These are phyloP conservation scores for Spodoptera picta DNA, from an alignment of 2,888 invertebrate species.

Conservation along the genomic window DNA sequence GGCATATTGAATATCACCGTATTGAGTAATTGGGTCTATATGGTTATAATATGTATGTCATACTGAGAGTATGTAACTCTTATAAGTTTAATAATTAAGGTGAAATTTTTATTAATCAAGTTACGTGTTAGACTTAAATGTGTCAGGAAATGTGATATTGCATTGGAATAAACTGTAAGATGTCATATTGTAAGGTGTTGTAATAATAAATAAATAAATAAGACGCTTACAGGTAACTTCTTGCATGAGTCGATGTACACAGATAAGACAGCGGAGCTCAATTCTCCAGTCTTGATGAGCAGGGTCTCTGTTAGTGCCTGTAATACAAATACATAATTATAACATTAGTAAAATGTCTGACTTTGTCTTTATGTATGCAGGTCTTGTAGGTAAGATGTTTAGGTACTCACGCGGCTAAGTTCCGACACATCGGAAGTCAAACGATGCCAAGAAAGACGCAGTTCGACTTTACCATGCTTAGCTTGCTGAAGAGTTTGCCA, in stretches of 20 bases:
- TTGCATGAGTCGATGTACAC: constrained; percentile 97
- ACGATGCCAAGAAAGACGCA: constrained; percentile 96
- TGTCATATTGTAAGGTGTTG: no score
- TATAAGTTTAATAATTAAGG: no score
- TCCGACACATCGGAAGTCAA: constrained; percentile 92
- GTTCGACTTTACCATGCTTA: constrained; percentile 97
- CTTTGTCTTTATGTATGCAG: background rate
- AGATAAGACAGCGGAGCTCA: constrained; percentile 93
- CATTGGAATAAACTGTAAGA: no score
- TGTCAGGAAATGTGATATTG: no score
- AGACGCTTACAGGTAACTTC: constrained; percentile 94
- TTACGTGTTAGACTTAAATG: no score
- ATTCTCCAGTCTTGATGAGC: constrained; percentile 91
- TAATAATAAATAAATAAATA: no score
- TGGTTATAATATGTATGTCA: no score
- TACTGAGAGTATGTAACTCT: no score
- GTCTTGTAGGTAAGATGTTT: background rate
- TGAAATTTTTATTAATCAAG: no score
- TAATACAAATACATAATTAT: constrained; percentile 38
- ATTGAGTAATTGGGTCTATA: no score
- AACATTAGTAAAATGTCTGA: no score
- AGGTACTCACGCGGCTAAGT: constrained; percentile 91
- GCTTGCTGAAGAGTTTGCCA: constrained; percentile 98
- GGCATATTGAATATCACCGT: no score
- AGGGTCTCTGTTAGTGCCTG: constrained; percentile 93